These are phyloP conservation scores for Okapia johnstoni DNA, from an alignment of 2,113 vertebrate genomes.

Conservation along the genomic window DNA sequence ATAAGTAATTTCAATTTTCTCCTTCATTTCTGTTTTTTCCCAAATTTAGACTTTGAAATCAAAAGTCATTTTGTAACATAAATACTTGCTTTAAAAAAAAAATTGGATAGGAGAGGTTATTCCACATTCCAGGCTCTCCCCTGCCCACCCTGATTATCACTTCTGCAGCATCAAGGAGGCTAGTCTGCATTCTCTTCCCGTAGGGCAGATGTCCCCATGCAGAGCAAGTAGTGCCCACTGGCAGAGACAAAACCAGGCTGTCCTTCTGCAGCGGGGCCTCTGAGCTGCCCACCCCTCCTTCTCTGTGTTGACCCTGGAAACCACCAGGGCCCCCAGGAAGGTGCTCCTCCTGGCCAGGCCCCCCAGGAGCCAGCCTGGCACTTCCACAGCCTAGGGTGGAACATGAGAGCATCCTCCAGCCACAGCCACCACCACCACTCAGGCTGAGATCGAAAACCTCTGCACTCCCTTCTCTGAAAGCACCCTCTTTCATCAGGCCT, in stretches of 20 bases:
- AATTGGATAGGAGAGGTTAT: background rate
- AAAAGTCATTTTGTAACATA: background rate
- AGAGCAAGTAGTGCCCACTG: background rate
- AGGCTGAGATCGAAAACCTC: background rate
- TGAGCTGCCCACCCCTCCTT: background rate
- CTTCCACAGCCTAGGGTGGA: background rate
- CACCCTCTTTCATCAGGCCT: background rate
- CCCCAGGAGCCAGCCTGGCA: background rate
- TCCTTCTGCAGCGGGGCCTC: background rate
- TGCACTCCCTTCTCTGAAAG: background rate
- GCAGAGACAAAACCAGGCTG: background rate
- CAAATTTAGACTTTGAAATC: background rate
- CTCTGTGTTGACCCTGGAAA: background rate
- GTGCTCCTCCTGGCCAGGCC: background rate
- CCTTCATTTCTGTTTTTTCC: background rate
- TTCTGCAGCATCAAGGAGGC: background rate
- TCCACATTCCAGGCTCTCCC: background rate
- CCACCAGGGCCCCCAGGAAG: background rate
- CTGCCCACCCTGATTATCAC: background rate
- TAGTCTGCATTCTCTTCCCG: background rate
- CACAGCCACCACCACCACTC: background rate
- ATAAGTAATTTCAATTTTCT: background rate
- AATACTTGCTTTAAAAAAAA: background rate
- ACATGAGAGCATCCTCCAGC: background rate
- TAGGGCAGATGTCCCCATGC: fast-evolving